Percentiles rank a stretch among this genome's conserved stretches.
Evolutionary conservation across 2,113 vertebrate species (phyloP).

Genomic region (Sitta europaea): DNA sequence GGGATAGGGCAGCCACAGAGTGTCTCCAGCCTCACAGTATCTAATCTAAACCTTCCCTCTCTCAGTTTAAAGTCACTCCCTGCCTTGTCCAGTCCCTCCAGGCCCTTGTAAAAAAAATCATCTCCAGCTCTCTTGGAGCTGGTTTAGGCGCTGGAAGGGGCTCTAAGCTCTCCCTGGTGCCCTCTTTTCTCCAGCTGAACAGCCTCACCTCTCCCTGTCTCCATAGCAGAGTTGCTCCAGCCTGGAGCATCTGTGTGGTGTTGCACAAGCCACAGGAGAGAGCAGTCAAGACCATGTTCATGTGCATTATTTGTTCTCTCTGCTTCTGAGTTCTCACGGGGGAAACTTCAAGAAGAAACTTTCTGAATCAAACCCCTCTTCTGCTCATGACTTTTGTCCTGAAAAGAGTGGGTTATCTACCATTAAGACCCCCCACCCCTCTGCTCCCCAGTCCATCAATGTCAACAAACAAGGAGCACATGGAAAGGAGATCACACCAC

Average conservation of each 20-base stretch:
- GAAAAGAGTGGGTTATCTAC: not conserved
- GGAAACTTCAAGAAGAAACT: not conserved
- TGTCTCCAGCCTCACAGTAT: not conserved
- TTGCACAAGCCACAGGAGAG: not conserved
- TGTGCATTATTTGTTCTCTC: not conserved
- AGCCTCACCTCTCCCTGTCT: not conserved
- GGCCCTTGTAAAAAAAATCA: not conserved
- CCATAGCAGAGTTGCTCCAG: not conserved
- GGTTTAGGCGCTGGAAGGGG: not conserved
- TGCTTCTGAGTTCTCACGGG: fast-evolving
- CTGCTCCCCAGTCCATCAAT: not conserved
- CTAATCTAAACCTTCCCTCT: not conserved
- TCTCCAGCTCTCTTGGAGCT: not conserved
- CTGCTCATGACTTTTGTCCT: not conserved
- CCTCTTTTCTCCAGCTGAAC: not conserved
- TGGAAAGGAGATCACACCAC: not conserved
- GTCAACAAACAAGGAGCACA: fast-evolving
- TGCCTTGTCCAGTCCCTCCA: not conserved
- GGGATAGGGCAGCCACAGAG: not conserved
- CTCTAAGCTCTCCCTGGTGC: not conserved
- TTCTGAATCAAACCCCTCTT: not conserved
- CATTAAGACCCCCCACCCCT: not conserved
- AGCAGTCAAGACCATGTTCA: not conserved
- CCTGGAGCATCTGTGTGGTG: not conserved
- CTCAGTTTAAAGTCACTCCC: not conserved